Conservation (phyloP, 2,113 vertebrate species). For the Girardinichthys multiradiatus region DNA sequence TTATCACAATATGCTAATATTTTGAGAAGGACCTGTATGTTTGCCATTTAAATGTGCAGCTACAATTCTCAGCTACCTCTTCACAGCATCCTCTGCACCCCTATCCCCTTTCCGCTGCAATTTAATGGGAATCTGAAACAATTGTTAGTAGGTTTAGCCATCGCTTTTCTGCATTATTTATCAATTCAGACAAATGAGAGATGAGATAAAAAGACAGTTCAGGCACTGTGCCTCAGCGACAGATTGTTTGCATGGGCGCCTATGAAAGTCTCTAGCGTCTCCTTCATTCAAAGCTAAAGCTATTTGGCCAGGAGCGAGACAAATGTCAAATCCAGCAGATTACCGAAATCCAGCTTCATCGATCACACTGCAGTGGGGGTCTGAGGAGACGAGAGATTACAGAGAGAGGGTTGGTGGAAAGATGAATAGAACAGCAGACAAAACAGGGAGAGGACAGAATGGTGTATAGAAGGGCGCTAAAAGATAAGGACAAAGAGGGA, state of each 20-base stretch:
- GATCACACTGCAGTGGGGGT: conserved; percentile 43
- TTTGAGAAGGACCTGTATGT: too few relatives aligned
- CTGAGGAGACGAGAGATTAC: conserved; percentile 6
- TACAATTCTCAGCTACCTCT: not conserved
- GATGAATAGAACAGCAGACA: conserved; percentile 24
- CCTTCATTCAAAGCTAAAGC: conserved; percentile 48
- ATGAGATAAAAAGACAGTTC: conserved; percentile 47
- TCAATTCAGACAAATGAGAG: conserved; percentile 44
- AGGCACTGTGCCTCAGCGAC: conserved; percentile 40
- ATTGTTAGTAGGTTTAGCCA: conserved; percentile 9
- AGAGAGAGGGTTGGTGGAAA: conserved; percentile 12
- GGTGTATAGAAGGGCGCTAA: conserved; percentile 2
- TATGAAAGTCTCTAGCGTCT: conserved; percentile 46
- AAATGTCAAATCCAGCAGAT: conserved; percentile 71
- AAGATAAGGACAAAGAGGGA: conserved; percentile 22
- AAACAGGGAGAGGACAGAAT: conserved; percentile 14
- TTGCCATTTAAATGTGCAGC: too few relatives aligned
- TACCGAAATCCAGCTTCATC: conserved; percentile 61
- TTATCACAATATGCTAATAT: too few relatives aligned
- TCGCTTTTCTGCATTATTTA: conserved; percentile 57
- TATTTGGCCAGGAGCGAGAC: conserved; percentile 52
- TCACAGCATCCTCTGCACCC: not conserved
- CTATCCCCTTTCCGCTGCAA: conserved; percentile 6
- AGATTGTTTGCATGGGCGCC: conserved; percentile 40
- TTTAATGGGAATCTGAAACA: conserved; percentile 11